phyloP scores from a whole-genome alignment of 1,140 invertebrate species.

The Drosophila sp. region DNA sequence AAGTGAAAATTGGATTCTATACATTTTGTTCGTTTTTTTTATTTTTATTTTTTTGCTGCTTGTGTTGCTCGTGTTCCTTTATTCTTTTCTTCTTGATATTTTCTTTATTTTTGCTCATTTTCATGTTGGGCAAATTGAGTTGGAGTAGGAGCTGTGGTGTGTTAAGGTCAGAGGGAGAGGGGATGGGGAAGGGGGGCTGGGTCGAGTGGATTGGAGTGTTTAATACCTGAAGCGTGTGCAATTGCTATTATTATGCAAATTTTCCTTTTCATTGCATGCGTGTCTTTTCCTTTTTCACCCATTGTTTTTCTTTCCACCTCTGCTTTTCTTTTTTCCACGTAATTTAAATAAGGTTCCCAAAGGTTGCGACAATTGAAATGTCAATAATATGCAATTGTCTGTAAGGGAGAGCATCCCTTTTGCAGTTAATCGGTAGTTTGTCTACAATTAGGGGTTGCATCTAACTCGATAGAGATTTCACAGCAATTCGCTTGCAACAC shows the following conservation, averaged over 20 bases:
- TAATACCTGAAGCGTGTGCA: constrained; percentile 80
- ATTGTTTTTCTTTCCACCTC: constrained; percentile 18
- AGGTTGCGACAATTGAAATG: constrained; percentile 70
- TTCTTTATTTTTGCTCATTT: constrained; percentile 40
- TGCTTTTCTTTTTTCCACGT: constrained; percentile 8
- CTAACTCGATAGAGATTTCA: not conserved
- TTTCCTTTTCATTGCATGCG: constrained; percentile 73
- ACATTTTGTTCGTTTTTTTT: constrained; percentile 51
- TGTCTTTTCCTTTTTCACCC: constrained; percentile 20
- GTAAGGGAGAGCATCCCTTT: not conserved
- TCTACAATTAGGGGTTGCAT: not conserved
- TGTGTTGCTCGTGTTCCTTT: constrained; percentile 33
- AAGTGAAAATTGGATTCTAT: constrained; percentile 80
- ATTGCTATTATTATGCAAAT: constrained; percentile 82
- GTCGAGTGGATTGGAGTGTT: constrained; percentile 50
- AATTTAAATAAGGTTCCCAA: constrained; percentile 60
- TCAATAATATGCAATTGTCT: constrained; percentile 74
- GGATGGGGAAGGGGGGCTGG: not conserved
- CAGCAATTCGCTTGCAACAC: not conserved
- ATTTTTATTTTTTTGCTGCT: not conserved
- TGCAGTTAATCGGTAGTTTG: not conserved
- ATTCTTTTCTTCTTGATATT: constrained; percentile 14
- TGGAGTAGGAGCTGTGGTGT: constrained; percentile 5
- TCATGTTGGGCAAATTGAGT: constrained; percentile 59
- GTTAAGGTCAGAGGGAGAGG: constrained; percentile 17